Conservation (phyloP, 2,113 vertebrate species). For the Mandrillus leucophaeus region DNA sequence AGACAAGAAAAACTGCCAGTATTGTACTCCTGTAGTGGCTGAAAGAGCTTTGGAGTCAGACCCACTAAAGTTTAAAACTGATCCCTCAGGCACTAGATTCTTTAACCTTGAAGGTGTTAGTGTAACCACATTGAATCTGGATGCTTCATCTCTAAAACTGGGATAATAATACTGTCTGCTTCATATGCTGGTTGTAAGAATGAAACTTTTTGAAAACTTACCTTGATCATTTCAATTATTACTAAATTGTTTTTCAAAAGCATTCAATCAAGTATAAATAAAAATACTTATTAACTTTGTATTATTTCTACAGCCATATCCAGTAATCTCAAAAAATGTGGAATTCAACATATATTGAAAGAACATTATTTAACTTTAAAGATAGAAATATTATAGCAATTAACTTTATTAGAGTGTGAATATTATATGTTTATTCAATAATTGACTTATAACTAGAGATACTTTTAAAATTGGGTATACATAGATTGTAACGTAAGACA, state of each 20-base stretch:
- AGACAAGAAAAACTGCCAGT: background rate
- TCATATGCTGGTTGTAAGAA: background rate
- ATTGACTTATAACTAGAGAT: background rate
- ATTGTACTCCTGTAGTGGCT: too few relatives aligned
- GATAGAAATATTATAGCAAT: background rate
- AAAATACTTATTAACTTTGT: background rate
- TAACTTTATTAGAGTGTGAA: background rate
- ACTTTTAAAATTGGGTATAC: background rate
- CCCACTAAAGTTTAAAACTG: fast-evolving
- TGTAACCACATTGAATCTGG: background rate
- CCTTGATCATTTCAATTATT: background rate
- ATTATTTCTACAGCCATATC: background rate
- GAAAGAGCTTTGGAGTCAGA: background rate
- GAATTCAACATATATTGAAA: background rate
- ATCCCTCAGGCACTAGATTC: background rate
- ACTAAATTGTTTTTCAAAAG: background rate
- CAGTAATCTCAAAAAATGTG: background rate
- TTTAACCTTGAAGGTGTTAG: background rate
- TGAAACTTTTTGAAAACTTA: background rate
- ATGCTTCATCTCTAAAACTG: background rate
- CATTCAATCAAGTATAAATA: background rate
- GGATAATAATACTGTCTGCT: background rate
- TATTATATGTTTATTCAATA: background rate
- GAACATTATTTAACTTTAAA: background rate
- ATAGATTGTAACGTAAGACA: background rate